Conservation (phyloP, 35 echinoderm and acorn worm genomes). For the Diadema setosum region DNA sequence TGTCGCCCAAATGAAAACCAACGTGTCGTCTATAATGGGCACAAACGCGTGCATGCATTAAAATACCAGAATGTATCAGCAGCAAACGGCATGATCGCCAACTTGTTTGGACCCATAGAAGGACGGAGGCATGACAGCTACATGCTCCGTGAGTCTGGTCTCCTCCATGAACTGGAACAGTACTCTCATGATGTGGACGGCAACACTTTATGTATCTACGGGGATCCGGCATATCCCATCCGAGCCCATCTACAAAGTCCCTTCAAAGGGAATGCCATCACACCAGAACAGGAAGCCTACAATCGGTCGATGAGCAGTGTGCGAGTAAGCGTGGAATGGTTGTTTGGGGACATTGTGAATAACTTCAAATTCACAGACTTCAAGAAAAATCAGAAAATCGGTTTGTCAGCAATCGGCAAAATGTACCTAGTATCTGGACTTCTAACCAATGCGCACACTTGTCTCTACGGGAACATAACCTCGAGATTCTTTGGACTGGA, state of each 20-base stretch:
- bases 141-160: no score
- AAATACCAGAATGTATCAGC: no score
- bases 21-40: no score
- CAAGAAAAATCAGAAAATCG: slow-evolving; percentile 62
- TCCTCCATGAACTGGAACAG: slow-evolving; percentile 26
- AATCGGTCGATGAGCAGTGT: slow-evolving; percentile 53
- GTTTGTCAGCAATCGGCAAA: slow-evolving; percentile 43
- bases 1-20: no score
- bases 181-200: slow-evolving; percentile 31
- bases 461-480: slow-evolving; percentile 44
- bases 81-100: no score
- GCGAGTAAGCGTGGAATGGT: slow-evolving; percentile 49
- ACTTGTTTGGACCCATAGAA: no score
- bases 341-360: slow-evolving; percentile 63
- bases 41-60: no score
- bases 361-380: slow-evolving; percentile 67
- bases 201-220: slow-evolving; percentile 61
- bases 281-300: slow-evolving; percentile 36
- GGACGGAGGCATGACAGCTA: no score
- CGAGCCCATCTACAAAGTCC: slow-evolving; percentile 47
- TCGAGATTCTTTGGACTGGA: slow-evolving; percentile 35
- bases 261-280: slow-evolving; percentile 18
- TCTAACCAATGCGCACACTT: slow-evolving; percentile 69
- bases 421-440: slow-evolving; percentile 54
- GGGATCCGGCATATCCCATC: slow-evolving; percentile 68